Conservation (phyloP, 1,140 invertebrate species). For the Aphis craccivora region DNA sequence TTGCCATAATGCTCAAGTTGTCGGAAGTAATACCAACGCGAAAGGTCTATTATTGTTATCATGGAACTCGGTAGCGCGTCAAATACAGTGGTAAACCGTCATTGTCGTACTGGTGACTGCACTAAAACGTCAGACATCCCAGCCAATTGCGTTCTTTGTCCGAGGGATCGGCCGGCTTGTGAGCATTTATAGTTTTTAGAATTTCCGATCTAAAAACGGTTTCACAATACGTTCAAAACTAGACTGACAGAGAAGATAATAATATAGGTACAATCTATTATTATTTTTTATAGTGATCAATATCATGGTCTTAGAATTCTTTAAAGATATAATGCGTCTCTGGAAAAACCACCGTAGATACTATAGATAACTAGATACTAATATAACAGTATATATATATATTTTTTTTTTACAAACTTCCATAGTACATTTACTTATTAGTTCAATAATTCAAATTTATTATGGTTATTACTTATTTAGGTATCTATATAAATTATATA, state of each 20-base stretch:
- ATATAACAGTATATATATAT: not conserved
- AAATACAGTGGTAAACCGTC: not conserved
- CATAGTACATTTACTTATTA: not conserved
- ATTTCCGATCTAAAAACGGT: not conserved
- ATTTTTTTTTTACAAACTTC: not conserved
- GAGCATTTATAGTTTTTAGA: not conserved
- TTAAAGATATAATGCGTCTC: not conserved
- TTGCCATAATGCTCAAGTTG: not conserved
- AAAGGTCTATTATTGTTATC: not conserved
- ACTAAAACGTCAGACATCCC: not conserved
- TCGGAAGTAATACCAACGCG: not conserved
- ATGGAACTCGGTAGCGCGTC: not conserved
- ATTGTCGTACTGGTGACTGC: not conserved
- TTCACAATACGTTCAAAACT: not conserved
- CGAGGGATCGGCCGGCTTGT: not conserved
- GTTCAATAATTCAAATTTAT: not conserved
- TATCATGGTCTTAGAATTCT: not conserved
- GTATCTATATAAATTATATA: not conserved
- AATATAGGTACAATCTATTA: not conserved
- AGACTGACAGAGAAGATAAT: not conserved
- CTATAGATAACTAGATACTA: too few relatives aligned
- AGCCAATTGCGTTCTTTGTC: not conserved
- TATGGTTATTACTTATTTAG: not conserved
- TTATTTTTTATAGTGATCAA: not conserved
- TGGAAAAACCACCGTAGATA: not conserved